Conservation (phyloP, 92 coral and sea anemone species). For the Scolanthus callimorphus region DNA sequence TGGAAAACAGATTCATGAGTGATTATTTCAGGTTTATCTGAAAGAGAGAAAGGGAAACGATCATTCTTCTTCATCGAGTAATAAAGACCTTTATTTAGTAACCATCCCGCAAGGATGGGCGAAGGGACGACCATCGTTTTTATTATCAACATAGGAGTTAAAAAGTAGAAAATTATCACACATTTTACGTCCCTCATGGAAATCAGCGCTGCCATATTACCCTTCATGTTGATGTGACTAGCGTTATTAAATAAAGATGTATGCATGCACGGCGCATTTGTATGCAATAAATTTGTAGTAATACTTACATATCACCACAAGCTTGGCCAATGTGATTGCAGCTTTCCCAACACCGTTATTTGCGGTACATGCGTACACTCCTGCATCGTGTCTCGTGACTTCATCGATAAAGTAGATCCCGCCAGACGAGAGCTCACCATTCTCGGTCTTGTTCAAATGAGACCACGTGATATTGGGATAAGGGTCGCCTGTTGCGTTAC, state of each 20-base stretch:
- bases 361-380: slow-evolving; percentile 5
- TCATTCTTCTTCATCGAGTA: background rate
- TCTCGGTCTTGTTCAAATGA: slow-evolving; percentile 1
- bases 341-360: slow-evolving; percentile 10
- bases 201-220: too few species aligned
- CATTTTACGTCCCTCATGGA: too few species aligned
- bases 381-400: background rate
- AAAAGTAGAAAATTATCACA: too few species aligned
- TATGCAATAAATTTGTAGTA: too few species aligned
- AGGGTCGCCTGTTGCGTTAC: background rate
- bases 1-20: background rate
- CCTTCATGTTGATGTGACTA: too few species aligned
- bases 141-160: too few species aligned
- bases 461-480: slow-evolving; percentile 4
- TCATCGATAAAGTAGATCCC: background rate
- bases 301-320: slow-evolving; percentile 6
- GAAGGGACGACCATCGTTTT: too few species aligned
- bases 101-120: background rate
- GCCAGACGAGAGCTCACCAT: slow-evolving; percentile 11
- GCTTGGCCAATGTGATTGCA: background rate
- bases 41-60: background rate
- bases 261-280: too few species aligned
- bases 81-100: background rate
- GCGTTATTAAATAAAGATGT: too few species aligned
- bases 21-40: background rate